Evolutionary conservation across 2,888 invertebrate genomes (phyloP), one percentile per base, ranked within the genome.

Genomic region (Hypercompe scribonia): DNA sequence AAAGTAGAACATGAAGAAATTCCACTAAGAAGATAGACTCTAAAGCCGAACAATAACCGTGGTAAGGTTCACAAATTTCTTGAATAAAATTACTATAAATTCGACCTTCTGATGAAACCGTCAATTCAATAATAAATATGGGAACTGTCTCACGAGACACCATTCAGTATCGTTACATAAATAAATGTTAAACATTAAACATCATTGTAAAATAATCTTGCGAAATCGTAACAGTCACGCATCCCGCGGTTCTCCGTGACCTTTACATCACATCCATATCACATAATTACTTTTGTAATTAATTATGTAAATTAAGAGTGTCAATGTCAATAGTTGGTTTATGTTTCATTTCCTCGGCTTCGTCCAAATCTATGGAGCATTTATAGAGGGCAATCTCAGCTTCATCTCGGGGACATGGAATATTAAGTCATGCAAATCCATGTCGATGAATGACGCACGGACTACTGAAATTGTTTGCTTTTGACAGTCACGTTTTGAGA

Each of bases 81-180:
- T n/a, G 18, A 50, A 50, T 21, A 5, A 50, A 50, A 54, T 54
- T n/a, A 50, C 8, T 24, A 54, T 24, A 54, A 10, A 3, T 3
- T 21, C 65, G 11, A 66, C 42, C 31, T 42, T 31, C 42, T 10
- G 42, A 42, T 31, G 65, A 31, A 42, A 39, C 42, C 21, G 28
- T 42, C 42, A 42, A 66, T 66, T 66, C 42, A 66, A 66, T 46
- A 42, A 15, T 66, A 28, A 66, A 31, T 42, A 31, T 46, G 66
- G 31, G 42, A 66, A 66, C 28, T 66, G 11, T 66, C 66, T 66
- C 66, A 46, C 66, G 42, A 31, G 21, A 28, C 65, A n/a, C 36
- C 28, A 42, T 33, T 2, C 42, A 13, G 21, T 46, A 31, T 66
- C 46, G 33, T 66, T 7, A 61, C 58, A 61, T 18, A 31, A 61